Percentiles rank a stretch among this genome's conserved stretches.
Conservation (phyloP, 2,888 invertebrate species). For the Cerastoderma edule region DNA sequence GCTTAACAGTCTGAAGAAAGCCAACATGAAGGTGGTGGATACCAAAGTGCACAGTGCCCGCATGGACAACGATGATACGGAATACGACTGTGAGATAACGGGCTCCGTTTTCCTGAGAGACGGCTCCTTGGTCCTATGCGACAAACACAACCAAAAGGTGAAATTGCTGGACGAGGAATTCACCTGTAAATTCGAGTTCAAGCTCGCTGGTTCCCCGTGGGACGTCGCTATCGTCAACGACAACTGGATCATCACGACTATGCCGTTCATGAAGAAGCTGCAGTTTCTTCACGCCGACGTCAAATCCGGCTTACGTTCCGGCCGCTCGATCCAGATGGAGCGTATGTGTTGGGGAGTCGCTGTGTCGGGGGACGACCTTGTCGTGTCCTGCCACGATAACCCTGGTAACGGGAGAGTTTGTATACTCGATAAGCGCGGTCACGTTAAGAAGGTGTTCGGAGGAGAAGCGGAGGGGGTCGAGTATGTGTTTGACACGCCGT, state of each 20-base stretch:
- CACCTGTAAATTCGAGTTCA: constrained; percentile 31
- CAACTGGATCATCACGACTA: constrained; percentile 39
- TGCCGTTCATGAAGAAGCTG: constrained; percentile 46
- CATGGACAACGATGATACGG: constrained; percentile 47
- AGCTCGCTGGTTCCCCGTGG: constrained; percentile 42
- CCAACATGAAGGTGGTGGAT: constrained; percentile 49
- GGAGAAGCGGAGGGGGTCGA: constrained; percentile 37
- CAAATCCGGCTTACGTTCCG: constrained; percentile 37
- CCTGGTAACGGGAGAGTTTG: constrained; percentile 50
- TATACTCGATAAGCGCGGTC: constrained; percentile 50
- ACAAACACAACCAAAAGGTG: constrained; percentile 48
- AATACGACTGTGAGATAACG: constrained; percentile 55
- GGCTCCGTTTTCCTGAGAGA: constrained; percentile 46
- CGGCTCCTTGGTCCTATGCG: constrained; percentile 47
- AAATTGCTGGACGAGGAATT: constrained; percentile 42
- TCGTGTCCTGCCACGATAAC: constrained; percentile 49
- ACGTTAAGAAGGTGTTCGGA: constrained; percentile 46
- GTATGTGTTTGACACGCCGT: constrained; percentile 42
- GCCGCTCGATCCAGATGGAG: constrained; percentile 49
- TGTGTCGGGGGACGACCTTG: constrained; percentile 32
- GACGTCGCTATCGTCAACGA: constrained; percentile 46
- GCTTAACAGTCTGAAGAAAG: constrained; percentile 33
- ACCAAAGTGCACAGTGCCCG: constrained; percentile 47
- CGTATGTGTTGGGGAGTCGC: constrained; percentile 57
- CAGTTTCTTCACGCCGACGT: constrained; percentile 47